Conservation (phyloP, 2,888 invertebrate species). For the Ophonus ardosiacus region DNA sequence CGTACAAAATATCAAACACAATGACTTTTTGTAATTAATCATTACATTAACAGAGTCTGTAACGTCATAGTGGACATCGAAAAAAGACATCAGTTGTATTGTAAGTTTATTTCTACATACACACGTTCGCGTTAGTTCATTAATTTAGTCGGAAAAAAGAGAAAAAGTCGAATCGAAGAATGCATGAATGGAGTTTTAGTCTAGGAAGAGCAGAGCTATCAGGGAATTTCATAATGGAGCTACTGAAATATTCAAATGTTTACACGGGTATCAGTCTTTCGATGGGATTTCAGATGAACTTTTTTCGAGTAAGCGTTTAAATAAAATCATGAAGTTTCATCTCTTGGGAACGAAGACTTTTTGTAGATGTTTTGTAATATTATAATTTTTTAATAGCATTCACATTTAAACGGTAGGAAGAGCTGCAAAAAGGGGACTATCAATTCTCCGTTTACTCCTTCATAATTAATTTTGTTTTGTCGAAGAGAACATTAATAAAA, state of each 20-base stretch:
- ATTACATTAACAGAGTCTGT: constrained; percentile 9
- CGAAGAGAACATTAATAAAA: constrained; percentile 60
- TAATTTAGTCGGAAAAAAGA: constrained; percentile 22
- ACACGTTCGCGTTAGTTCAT: constrained; percentile 27
- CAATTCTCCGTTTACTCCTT: constrained; percentile 58
- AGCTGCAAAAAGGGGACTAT: constrained; percentile 6
- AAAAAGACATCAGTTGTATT: constrained; percentile 3
- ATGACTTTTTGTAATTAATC: constrained; percentile 37
- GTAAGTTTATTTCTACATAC: constrained; percentile 5
- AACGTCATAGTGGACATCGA: constrained; percentile 18
- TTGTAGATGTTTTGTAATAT: constrained; percentile 51
- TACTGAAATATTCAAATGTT: constrained; percentile 34
- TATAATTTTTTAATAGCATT: constrained; percentile 62
- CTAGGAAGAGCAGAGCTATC: neutral
- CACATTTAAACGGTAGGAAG: constrained; percentile 27
- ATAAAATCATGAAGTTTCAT: constrained; percentile 42
- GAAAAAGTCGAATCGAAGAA: neutral
- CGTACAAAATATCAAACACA: constrained; percentile 13
- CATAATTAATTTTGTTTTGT: constrained; percentile 63
- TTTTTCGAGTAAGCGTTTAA: constrained; percentile 21
- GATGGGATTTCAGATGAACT: constrained; percentile 17
- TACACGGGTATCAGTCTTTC: constrained; percentile 37
- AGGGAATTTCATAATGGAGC: constrained; percentile 8
- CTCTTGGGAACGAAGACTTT: constrained; percentile 19
- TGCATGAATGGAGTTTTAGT: neutral